Percentiles rank a stretch among this genome's conserved stretches.
These are phyloP conservation scores for Dione juno DNA, from an alignment of 2,888 invertebrate species.

Conservation along the genomic window DNA sequence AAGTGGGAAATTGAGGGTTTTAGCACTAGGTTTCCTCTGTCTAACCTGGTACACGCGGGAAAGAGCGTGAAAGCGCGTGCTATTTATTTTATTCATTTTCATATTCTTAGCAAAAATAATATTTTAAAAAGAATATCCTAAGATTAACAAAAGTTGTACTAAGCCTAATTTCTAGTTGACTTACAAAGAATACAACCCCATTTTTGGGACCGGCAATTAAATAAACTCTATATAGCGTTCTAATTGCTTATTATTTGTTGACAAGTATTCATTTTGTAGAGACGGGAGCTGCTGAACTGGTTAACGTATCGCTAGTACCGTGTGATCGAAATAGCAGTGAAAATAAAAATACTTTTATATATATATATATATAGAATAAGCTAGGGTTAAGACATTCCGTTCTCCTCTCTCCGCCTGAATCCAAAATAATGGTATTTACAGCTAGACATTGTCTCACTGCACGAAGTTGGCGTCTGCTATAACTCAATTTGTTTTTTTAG, in stretches of 20 bases:
- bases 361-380: too few species aligned
- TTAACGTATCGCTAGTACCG: slow-evolving; percentile 21
- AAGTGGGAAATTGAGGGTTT: too few species aligned
- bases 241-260: slow-evolving; percentile 47
- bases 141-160: neutral
- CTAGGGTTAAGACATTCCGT: neutral
- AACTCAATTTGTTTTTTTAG: neutral
- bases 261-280: slow-evolving; percentile 57
- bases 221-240: slow-evolving; percentile 33
- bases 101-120: too few species aligned
- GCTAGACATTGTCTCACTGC: too few species aligned
- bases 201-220: neutral
- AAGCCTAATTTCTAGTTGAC: slow-evolving; percentile 13
- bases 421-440: too few species aligned
- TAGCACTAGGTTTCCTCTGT: too few species aligned
- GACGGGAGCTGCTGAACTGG: slow-evolving; percentile 31
- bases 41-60: too few species aligned
- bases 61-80: too few species aligned
- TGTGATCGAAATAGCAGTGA: slow-evolving; percentile 9
- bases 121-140: neutral
- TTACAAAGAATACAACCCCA: slow-evolving; percentile 16
- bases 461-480: neutral
- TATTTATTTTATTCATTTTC: too few species aligned
- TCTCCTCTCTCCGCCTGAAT: neutral
- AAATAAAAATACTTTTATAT: too few species aligned